Base-by-base conservation (phyloP, 1,140 invertebrate genomes). In the Notospermus geniculatus region DNA sequence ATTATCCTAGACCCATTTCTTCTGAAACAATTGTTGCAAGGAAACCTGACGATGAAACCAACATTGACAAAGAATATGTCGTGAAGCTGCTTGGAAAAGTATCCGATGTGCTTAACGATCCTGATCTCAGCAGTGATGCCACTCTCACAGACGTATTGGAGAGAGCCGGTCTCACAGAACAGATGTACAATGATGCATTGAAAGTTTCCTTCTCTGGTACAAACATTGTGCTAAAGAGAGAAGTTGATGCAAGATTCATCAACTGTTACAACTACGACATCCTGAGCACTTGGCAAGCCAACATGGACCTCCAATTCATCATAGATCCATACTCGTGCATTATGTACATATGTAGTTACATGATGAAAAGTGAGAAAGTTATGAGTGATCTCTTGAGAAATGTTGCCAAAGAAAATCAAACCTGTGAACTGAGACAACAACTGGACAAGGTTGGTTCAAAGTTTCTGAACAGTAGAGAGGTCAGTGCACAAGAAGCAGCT, bases 401-500 rank as follows among this genome's bases (percentile, higher is more conserved):
- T 23, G 46, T 27, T 23, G n/a, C 19, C n/a, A 27, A 50, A 50
- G 46, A 50, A n/a, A 50, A 19, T 9, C 25, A 19, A 23, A 27
- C n/a, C 25, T 5, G 25, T 23, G 25, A 19, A 50, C n/a, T 50
- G 9, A 19, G 46, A n/a, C 46, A 50, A n/a, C 46, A 50, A 50
- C n/a, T 50, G n/a, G 32, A 36, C 32, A 36, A 36, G 15, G 32
- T 36, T 36, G 32, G 32, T 7, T 36, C 32, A 52, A 27, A 22
- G 41, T 61, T 64, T 57, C 28, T 64, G 2, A 64, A 64, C 57
- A 54, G 57, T 22, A 45, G 63, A 36, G 55, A 62, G 50, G 23
- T 69, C 11, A 66, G 61, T 59, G 67, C 67, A 25, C 67, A 69
- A 62, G 67, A 69, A 41, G 67, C 67, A 19, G 59, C 53, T 13